phyloP scores from a whole-genome alignment of 2,888 invertebrate genomes.

The Drosophila maculinotata region DNA sequence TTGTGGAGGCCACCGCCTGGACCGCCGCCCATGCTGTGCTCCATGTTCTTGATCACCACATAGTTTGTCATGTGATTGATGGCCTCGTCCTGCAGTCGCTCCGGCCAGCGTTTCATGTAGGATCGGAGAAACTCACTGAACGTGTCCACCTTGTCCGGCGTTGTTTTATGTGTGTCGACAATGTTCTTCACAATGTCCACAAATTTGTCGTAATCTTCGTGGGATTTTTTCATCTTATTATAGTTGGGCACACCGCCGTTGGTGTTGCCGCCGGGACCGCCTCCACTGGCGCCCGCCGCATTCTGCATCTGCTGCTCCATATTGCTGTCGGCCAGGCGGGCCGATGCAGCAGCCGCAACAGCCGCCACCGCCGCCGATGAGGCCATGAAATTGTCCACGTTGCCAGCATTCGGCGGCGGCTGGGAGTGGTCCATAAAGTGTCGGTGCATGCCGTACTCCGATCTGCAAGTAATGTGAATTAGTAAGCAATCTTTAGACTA shows the following conservation, averaged over 20 bases:
- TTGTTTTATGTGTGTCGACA: conserved; percentile 83
- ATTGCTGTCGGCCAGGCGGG: conserved; percentile 82
- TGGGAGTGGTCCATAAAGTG: conserved; percentile 84
- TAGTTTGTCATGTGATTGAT: conserved; percentile 84
- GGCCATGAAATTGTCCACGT: conserved; percentile 84
- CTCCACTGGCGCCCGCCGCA: conserved; percentile 71
- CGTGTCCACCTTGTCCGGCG: conserved; percentile 83
- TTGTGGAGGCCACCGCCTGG: conserved; percentile 62
- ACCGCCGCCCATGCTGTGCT: conserved; percentile 80
- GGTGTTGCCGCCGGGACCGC: conserved; percentile 74
- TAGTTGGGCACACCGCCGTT: conserved; percentile 81
- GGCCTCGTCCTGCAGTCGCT: conserved; percentile 83
- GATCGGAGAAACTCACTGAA: conserved; percentile 84
- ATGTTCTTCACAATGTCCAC: conserved; percentile 85
- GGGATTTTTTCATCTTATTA: conserved; percentile 78
- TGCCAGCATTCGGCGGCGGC: conserved; percentile 80
- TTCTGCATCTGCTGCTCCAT: conserved; percentile 83
- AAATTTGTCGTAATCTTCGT: conserved; percentile 84
- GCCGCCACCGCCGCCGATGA: conserved; percentile 84
- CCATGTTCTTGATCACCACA: conserved; percentile 84
- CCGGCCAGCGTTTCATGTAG: conserved; percentile 84
- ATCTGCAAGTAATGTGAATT: conserved; percentile 58
- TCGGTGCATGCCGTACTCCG: conserved; percentile 84
- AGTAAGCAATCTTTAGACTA: neutral
- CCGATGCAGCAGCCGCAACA: conserved; percentile 80